Evolutionary conservation across 2,797 vertebrate species (phyloP), one percentile per base, ranked within the genome.

Genomic region (Syngnathus acus): DNA sequence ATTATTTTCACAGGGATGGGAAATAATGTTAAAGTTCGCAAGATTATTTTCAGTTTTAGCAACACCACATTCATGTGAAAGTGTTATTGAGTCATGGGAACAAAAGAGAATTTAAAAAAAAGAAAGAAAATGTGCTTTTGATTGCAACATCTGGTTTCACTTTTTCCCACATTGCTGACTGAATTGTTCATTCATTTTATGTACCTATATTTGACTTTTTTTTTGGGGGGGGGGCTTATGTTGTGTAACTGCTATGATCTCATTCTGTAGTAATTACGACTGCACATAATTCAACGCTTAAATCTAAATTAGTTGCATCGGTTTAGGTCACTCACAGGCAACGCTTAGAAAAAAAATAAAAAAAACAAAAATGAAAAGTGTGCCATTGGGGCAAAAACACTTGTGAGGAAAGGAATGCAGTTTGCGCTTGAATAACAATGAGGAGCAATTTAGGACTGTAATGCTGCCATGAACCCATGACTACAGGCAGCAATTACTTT

Each of bases 311-410:
- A 32, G 39, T 61, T n/a, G 10, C 5, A 61, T 14, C n/a, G 23
- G n/a, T 62, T 16, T 23, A 13, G 59, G n/a, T 13, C 40, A 21
- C 10, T 43, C 10, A n/a, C 9, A 42, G 38, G 14, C 14, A 16
- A 16, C 2, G 1, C 7, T 19, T 4, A 32, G n/a, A 32, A 32
- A 32, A 32, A 26, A 26, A 26, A 26, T 26, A 26, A 26, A 26
- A 26, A 32, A 32, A 32, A 32, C 6, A 40, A 60, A 23, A n/a
- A 62, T 45, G 40, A 10, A 13, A n/a, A 40, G 2, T 23, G 9
- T 43, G 40, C 42, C 19, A 10, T 23, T 62, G 13, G n/a, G 45
- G 26, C 60, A 62, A 62, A 62, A 62, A 43, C n/a, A 62, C n/a
- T 59, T 40, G 39, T 42, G 19, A 42, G 19, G 26, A 19, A 42